Conservation (phyloP, 53 echinoderm and acorn worm species). For the Holothuria scabra region DNA sequence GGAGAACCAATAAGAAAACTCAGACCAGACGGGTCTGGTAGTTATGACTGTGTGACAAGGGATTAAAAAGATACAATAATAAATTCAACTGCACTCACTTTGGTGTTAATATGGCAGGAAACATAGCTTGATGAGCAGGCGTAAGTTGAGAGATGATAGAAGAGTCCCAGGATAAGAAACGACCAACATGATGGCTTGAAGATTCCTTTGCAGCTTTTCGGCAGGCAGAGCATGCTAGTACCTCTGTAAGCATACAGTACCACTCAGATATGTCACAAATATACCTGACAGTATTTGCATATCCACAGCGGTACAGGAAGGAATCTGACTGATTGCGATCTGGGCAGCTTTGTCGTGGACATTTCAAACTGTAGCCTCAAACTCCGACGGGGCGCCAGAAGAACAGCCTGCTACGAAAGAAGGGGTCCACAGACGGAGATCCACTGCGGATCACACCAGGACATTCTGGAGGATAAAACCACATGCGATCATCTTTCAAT, state of each 20-base stretch:
- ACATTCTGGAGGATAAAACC: slow-evolving; percentile 56
- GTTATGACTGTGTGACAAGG: too few relatives aligned
- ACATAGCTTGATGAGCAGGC: slow-evolving; percentile 55
- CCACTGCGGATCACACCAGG: slow-evolving; percentile 61
- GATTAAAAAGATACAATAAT: too few relatives aligned
- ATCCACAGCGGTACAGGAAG: too few relatives aligned
- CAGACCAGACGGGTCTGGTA: not conserved
- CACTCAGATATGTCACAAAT: slow-evolving; percentile 57
- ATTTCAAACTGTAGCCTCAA: slow-evolving; percentile 54
- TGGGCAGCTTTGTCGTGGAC: slow-evolving; percentile 60
- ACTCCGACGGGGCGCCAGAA: slow-evolving; percentile 64
- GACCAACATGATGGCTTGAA: slow-evolving; percentile 24
- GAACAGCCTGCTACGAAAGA: slow-evolving; percentile 53
- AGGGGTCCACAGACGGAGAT: slow-evolving; percentile 42
- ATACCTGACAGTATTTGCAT: slow-evolving; percentile 16
- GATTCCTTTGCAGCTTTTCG: slow-evolving; percentile 55
- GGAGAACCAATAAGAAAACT: too few relatives aligned
- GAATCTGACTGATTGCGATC: slow-evolving; percentile 9
- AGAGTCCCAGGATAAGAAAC: slow-evolving; percentile 58
- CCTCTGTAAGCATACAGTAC: slow-evolving; percentile 68
- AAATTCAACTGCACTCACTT: slow-evolving; percentile 20
- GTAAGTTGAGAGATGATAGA: slow-evolving; percentile 55
- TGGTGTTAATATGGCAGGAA: slow-evolving; percentile 61
- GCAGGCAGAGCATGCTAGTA: slow-evolving; percentile 62
- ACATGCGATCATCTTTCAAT: slow-evolving; percentile 61